Evolutionary conservation across 1,140 invertebrate genomes (phyloP).

Genomic region (Protaetia brevitarsis): DNA sequence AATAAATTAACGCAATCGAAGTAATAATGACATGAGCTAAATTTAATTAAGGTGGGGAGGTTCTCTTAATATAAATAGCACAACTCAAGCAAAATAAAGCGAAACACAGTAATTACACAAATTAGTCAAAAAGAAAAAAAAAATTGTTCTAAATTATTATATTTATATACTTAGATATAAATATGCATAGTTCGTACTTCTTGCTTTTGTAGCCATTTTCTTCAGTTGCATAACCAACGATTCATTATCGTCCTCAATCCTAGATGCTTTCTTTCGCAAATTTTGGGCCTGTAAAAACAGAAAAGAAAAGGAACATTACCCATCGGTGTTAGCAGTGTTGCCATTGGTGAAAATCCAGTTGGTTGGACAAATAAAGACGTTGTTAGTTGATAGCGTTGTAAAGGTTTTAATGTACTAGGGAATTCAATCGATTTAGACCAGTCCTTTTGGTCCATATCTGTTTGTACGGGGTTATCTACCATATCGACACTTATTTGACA

Average conservation of each 20-base stretch:
- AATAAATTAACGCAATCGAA: no score
- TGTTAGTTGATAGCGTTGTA: slow-evolving; percentile 17
- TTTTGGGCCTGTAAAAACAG: slow-evolving; percentile 69
- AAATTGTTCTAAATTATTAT: not conserved
- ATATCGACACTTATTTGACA: slow-evolving; percentile 21
- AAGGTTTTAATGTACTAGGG: not conserved
- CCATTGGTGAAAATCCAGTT: slow-evolving; percentile 42
- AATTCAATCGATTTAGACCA: not conserved
- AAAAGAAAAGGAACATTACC: slow-evolving; percentile 39
- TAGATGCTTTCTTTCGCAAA: slow-evolving; percentile 79
- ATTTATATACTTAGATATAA: slow-evolving; percentile 27
- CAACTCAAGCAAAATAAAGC: not conserved
- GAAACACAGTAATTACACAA: not conserved
- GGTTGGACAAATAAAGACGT: not conserved
- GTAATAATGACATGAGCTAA: no score
- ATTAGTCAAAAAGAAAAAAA: slow-evolving; percentile 17
- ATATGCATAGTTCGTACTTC: slow-evolving; percentile 61
- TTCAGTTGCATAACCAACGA: slow-evolving; percentile 86
- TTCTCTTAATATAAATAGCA: not conserved
- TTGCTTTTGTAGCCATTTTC: slow-evolving; percentile 85
- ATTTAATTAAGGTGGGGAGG: no score
- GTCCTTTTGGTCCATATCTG: not conserved
- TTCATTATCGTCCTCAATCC: slow-evolving; percentile 92
- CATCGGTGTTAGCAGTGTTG: slow-evolving; percentile 39
- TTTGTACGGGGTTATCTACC: not conserved